These are phyloP conservation scores for Caenorhabditis sulstoni DNA, from an alignment of 2,888 invertebrate genomes.

Conservation along the genomic window DNA sequence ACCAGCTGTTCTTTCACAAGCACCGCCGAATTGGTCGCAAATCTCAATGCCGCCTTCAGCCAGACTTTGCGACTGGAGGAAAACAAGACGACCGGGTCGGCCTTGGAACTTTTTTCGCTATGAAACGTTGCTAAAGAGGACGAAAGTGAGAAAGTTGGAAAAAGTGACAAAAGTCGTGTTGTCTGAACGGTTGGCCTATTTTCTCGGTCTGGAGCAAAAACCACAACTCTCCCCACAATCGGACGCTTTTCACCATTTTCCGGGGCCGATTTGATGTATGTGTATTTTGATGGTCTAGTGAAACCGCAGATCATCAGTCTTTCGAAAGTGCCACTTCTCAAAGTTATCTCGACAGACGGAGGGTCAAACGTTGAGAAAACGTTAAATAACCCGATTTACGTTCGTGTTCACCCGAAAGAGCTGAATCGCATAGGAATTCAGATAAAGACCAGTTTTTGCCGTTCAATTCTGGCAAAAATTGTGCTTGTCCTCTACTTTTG, in stretches of 20 bases:
- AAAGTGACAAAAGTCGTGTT: not conserved
- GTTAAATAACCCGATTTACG: slow-evolving; percentile 13
- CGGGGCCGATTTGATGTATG: slow-evolving; percentile 27
- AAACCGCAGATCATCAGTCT: slow-evolving; percentile 27
- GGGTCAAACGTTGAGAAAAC: slow-evolving; percentile 18
- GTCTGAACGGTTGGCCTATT: slow-evolving; percentile 8
- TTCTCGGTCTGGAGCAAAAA: no score
- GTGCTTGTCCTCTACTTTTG: slow-evolving; percentile 24
- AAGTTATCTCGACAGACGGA: not conserved
- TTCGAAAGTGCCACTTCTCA: slow-evolving; percentile 21
- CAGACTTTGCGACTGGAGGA: no score
- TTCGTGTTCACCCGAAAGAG: not conserved
- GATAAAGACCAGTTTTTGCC: slow-evolving; percentile 26
- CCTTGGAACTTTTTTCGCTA: not conserved
- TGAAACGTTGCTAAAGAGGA: not conserved
- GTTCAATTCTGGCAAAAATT: slow-evolving; percentile 36
- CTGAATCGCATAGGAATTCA: not conserved
- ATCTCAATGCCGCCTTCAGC: no score
- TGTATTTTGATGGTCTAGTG: slow-evolving; percentile 21
- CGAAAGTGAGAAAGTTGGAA: not conserved
- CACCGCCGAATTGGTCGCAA: no score
- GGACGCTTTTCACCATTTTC: no score
- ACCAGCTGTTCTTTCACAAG: slow-evolving; percentile 11
- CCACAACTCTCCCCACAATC: no score
- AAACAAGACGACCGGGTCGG: no score